A percentile compares a stretch with the other conserved stretches of the same genome.
These are phyloP conservation scores for Melanerpes aurifrons DNA, from an alignment of 2,113 vertebrate genomes.

Conservation along the genomic window DNA sequence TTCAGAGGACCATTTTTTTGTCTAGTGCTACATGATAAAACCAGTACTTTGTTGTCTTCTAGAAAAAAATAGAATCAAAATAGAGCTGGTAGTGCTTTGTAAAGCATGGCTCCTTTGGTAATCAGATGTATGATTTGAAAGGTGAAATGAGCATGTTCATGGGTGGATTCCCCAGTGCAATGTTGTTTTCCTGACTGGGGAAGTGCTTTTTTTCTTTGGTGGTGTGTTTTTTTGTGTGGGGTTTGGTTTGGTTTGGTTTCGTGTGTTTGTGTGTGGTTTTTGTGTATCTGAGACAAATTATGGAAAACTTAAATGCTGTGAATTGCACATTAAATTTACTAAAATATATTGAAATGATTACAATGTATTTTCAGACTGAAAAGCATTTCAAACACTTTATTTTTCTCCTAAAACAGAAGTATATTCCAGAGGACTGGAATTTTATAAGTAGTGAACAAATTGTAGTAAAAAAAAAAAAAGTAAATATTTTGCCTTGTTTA, in stretches of 20 bases:
- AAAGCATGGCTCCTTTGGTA: background rate
- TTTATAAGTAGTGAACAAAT: background rate
- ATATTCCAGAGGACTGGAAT: background rate
- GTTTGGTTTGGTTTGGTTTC: background rate
- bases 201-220: background rate
- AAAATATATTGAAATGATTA: background rate
- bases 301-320: background rate
- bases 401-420: background rate
- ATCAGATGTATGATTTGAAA: background rate
- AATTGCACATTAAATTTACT: background rate
- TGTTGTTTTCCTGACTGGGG: background rate
- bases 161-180: background rate
- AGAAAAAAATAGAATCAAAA: background rate
- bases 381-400: background rate
- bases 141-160: background rate
- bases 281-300: background rate
- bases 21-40: background rate
- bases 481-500: background rate
- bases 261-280: background rate
- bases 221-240: background rate
- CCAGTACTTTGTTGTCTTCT: background rate
- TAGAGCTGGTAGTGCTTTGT: background rate
- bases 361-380: background rate
- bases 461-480: background rate
- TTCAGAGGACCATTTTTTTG: background rate